Evolutionary conservation across 1,140 invertebrate genomes (phyloP).

Genomic region (Augochlora pura): DNA sequence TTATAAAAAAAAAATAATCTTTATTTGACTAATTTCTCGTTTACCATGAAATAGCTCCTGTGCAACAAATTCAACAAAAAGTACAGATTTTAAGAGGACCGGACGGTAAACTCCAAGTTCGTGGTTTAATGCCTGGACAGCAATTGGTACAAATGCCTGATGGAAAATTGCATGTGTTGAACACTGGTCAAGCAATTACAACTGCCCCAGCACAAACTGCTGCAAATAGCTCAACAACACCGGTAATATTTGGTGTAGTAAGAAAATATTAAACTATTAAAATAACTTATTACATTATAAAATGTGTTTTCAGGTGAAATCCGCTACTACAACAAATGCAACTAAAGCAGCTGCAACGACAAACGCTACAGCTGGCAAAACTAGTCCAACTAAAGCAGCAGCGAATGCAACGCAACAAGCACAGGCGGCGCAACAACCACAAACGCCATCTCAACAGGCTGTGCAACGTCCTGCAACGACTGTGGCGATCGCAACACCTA

Average conservation of each 20-base stretch:
- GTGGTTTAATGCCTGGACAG: conserved; percentile 95
- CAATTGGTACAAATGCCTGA: conserved; percentile 95
- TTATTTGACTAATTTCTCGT: not conserved
- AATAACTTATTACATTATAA: conserved; percentile 14
- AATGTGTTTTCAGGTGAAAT: conserved; percentile 42
- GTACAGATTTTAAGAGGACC: conserved; percentile 94
- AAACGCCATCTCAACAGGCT: conserved; percentile 69
- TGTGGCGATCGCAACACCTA: conserved; percentile 53
- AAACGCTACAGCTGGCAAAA: conserved; percentile 57
- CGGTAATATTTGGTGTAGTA: not conserved
- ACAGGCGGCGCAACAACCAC: conserved; percentile 54
- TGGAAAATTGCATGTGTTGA: conserved; percentile 94
- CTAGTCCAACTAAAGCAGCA: conserved; percentile 63
- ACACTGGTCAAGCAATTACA: conserved; percentile 78
- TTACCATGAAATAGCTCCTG: conserved; percentile 58
- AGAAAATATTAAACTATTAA: not conserved
- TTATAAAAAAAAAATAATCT: not conserved
- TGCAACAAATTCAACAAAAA: conserved; percentile 83
- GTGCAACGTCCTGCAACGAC: conserved; percentile 67
- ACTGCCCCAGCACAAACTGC: conserved; percentile 59
- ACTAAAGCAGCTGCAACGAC: conserved; percentile 43
- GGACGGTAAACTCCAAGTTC: conserved; percentile 95
- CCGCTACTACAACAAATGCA: conserved; percentile 38
- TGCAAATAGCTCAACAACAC: conserved; percentile 40
- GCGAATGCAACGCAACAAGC: conserved; percentile 49